Evolutionary conservation across 2,888 invertebrate genomes (phyloP), one percentile per base, ranked within the genome.

Genomic region (Torymus texanus): DNA sequence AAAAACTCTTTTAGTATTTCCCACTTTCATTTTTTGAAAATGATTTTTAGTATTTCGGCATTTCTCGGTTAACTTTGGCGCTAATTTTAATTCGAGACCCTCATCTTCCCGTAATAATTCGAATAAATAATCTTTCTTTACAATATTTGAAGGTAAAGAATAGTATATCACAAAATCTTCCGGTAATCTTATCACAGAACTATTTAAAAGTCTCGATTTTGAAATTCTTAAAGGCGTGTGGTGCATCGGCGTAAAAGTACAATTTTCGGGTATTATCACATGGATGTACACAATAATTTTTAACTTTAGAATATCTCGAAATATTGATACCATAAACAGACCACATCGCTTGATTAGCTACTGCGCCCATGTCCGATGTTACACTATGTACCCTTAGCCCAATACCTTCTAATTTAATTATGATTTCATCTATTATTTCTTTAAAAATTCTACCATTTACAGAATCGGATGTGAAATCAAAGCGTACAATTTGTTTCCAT

Each of bases 391-490:
- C 78, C n/a, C 14, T 16, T 41, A 80, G 14, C 12, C 76, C 76
- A 12, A 81, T 78, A 8, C 12, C 59, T 68, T 81, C 81, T 10
- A 67, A 72, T 72, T 83, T 78, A 66, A 73, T 11, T 51, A 85
- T 75, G 29, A 84, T 83, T 63, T 84, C 21, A 14, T 16, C 29
- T 14, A 84, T 77, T n/a, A 86, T 83, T 14, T 70, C 16, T 75
- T 82, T 78, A 29, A 84, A 83, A 2, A 80, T 51, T 1, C 70
- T 55, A 21, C 85, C 85, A 61, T 83, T 75, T n/a, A 85, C 80
- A n/a, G 83, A 83, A 53, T 83, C 77, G 3, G 81, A 76, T 63
- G 86, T 85, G 74, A 83, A 86, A 75, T 80, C 80, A n/a, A 74
- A 78, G 71, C 79, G 24, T 24, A 24, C 24, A 24, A 24, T 24